Base-by-base conservation (phyloP, 2,113 vertebrate species). In the Apodemus speciosus region DNA sequence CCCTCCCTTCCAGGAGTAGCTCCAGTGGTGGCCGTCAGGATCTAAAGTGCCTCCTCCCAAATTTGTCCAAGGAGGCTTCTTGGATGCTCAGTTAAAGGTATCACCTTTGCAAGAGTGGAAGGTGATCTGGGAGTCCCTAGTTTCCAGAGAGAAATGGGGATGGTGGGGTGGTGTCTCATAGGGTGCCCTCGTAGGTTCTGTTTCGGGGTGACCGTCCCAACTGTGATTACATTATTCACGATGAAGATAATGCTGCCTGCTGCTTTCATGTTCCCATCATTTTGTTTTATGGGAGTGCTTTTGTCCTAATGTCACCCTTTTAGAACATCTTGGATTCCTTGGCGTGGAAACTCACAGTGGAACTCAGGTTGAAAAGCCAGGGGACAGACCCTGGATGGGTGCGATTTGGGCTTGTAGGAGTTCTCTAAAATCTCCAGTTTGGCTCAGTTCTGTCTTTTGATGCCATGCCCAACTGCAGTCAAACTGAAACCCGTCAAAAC, bases 201-300 rank as follows among this genome's bases (percentile, higher is more conserved):
- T 62, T 51, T 62, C 64, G 76, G 58, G 32, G 77, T 64, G 51
- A 79, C 40, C 35, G 25, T 43, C 27, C 3, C 88, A 56, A 75
- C 23, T 30, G 64, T 3, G 77, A 92, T 87, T 69, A 88, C 92
- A 71, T n/a, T 49, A 56, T 68, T 93, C 93, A 23, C 11, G 89
- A 46, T 11, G 94, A 89, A 73, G 90, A 90, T 93, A 93, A 93
- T 40, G 11, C 72, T 68, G 16, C 87, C 91, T 72, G 86, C 9
- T 56, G n/a, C 32, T 76, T n/a, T 35, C 80, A 96, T 64, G 51
- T 35, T 95, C 89, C 88, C 68, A 3, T 81, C 93, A 83, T 86
- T 96, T 71, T 66, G 32, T 77, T 96, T 96, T 93, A 87, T 90
- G 53, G 77, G 83, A 92, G 95, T 89, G 84, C 66, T 96, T 96